Evolutionary conservation across 2,113 vertebrate genomes (phyloP).

Genomic region (Bubo bubo): DNA sequence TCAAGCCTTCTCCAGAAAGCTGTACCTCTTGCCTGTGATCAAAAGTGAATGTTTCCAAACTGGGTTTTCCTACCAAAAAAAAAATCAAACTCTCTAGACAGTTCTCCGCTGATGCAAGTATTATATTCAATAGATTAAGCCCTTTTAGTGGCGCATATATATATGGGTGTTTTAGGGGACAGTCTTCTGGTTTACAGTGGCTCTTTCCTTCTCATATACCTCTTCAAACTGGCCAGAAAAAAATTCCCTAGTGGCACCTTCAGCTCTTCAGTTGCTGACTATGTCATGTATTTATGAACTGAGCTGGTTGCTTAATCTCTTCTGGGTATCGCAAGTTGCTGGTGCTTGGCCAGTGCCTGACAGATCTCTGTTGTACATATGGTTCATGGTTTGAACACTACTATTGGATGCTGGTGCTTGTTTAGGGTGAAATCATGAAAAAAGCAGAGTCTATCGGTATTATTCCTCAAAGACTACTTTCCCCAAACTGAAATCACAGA

Average conservation of each 20-base stretch:
- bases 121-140: neutral
- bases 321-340: neutral
- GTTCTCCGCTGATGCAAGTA: neutral
- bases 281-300: neutral
- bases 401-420: neutral
- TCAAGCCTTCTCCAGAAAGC: neutral
- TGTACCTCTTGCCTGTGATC: neutral
- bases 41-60: neutral
- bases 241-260: neutral
- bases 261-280: neutral
- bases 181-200: neutral
- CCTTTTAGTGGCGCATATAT: neutral
- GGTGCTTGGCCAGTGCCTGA: neutral
- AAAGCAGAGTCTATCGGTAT: neutral
- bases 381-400: neutral
- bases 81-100: neutral
- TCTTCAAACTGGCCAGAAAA: neutral
- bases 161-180: neutral
- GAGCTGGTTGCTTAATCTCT: neutral
- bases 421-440: neutral
- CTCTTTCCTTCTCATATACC: neutral
- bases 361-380: neutral
- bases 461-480: conserved; percentile 58
- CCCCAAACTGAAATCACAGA: conserved; percentile 30
- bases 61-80: neutral